Conservation (phyloP, 2,888 invertebrate genomes). For the Ophion costatus region DNA sequence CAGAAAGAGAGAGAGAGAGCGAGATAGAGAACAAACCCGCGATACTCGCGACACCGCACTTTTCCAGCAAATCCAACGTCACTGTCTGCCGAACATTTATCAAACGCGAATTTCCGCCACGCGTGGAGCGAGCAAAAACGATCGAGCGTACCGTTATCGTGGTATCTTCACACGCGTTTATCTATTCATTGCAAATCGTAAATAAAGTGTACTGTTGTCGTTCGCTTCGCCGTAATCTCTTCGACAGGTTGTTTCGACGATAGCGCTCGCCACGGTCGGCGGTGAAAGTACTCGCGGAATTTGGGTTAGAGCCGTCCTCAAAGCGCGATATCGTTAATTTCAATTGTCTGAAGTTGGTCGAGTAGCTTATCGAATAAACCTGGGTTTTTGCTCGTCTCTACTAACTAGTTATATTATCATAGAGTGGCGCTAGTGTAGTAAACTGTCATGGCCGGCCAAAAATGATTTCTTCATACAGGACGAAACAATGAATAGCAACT, state of each 20-base stretch:
- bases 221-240: slow-evolving; percentile 22
- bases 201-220: slow-evolving; percentile 35
- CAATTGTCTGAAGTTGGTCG: slow-evolving; percentile 16
- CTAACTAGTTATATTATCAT: neutral
- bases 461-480: too few relatives aligned
- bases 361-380: neutral
- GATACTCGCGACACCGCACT: slow-evolving; percentile 12
- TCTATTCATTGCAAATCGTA: slow-evolving; percentile 49
- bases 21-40: slow-evolving; percentile 7
- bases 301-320: slow-evolving; percentile 27
- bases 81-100: neutral
- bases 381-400: neutral
- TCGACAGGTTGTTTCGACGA: slow-evolving; percentile 66
- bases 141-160: neutral
- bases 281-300: slow-evolving; percentile 45
- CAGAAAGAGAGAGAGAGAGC: slow-evolving; percentile 14
- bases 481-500: too few relatives aligned
- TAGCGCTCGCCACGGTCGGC: slow-evolving; percentile 49
- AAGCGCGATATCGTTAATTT: slow-evolving; percentile 16
- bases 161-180: slow-evolving; percentile 39
- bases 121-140: neutral
- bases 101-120: neutral
- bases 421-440: neutral
- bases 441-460: neutral
- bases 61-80: slow-evolving; percentile 10